Evolutionary conservation across 2,113 vertebrate species (phyloP).

Genomic region (Micromys minutus): DNA sequence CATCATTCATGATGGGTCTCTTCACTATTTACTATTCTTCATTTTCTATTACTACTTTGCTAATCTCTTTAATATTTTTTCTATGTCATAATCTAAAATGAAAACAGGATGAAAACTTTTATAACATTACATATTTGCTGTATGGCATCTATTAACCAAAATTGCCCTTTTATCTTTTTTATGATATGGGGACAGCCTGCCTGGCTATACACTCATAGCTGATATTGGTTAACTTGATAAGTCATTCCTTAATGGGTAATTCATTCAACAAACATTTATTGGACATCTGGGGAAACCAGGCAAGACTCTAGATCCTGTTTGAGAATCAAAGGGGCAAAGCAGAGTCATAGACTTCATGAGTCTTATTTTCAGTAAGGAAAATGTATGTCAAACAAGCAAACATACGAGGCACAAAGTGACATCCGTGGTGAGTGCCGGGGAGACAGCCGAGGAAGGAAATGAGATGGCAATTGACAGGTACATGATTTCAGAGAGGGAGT

Average conservation of each 20-base stretch:
- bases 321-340: neutral
- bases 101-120: constrained; percentile 33
- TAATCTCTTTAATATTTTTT: neutral
- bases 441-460: neutral
- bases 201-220: neutral
- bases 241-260: constrained; percentile 36
- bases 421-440: neutral
- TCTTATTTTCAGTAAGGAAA: constrained; percentile 26
- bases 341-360: neutral
- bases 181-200: neutral
- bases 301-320: neutral
- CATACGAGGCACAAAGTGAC: neutral
- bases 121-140: constrained; percentile 33
- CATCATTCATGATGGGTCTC: neutral
- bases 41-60: neutral
- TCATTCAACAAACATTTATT: constrained; percentile 54
- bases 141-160: constrained; percentile 13
- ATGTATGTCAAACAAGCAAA: neutral
- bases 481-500: neutral
- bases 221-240: constrained; percentile 30
- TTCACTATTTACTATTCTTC: neutral
- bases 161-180: constrained; percentile 17
- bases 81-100: constrained; percentile 19
- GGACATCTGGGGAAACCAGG: constrained; percentile 33
- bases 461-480: neutral